Percentiles rank a stretch among this genome's conserved stretches.
phyloP scores from a whole-genome alignment of 37 sponge, comb jelly and placozoan species.

The Mnemiopsis leidyi region DNA sequence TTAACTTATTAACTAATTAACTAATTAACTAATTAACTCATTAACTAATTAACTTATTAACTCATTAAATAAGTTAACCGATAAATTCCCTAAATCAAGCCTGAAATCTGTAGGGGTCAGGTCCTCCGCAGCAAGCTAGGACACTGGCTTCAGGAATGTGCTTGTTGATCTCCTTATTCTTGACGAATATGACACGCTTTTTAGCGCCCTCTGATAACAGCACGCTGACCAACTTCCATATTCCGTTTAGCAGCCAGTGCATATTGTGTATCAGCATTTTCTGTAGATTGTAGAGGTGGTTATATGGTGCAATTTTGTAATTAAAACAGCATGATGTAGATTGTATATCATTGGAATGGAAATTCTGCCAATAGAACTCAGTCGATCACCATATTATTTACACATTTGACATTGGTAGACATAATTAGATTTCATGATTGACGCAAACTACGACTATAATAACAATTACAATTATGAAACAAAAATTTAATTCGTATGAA shows the following conservation, averaged over 20 bases:
- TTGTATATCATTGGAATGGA: no score
- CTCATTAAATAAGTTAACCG: no score
- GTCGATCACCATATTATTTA: no score
- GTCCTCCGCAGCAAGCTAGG: not conserved
- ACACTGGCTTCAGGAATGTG: not conserved
- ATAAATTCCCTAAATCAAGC: not conserved
- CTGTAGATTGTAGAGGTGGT: not conserved
- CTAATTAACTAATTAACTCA: no score
- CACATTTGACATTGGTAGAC: no score
- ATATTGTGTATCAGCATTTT: conserved; percentile 38
- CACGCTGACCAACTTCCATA: conserved; percentile 55
- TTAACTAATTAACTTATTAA: no score
- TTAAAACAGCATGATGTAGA: not conserved
- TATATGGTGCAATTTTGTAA: not conserved
- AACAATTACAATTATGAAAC: no score
- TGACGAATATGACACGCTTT: conserved; percentile 29
- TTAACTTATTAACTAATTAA: no score
- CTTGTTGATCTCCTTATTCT: conserved; percentile 63
- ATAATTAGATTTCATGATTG: no score
- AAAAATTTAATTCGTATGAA: no score
- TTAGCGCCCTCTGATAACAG: conserved; percentile 43
- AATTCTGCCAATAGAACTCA: no score
- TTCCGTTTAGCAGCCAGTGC: conserved; percentile 62
- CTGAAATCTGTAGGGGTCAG: conserved; percentile 5
- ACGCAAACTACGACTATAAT: no score